Conservation (phyloP, 2,113 vertebrate species). For the Calyptomena viridis region DNA sequence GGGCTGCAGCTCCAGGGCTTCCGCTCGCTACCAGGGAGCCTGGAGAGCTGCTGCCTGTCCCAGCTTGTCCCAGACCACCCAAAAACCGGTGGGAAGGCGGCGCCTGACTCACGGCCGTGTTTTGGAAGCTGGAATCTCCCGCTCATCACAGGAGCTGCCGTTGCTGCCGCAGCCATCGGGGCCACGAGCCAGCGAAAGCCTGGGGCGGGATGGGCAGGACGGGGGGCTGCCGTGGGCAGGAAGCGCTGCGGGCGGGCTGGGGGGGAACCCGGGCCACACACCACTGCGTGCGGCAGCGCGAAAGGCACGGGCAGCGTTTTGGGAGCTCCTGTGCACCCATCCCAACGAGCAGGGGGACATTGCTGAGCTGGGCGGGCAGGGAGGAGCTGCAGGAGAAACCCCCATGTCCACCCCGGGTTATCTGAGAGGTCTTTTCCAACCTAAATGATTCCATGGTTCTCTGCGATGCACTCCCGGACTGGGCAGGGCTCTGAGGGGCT, state of each 20-base stretch:
- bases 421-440: background rate
- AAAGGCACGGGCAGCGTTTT: background rate
- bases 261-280: background rate
- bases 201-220: background rate
- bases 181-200: background rate
- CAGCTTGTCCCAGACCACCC: conserved; percentile 50
- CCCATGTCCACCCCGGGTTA: fast-evolving
- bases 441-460: background rate
- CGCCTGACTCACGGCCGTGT: conserved; percentile 23
- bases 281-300: background rate
- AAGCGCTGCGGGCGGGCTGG: background rate
- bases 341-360: background rate
- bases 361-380: background rate
- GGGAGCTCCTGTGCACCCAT: background rate
- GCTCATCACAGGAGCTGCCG: background rate
- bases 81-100: conserved; percentile 1
- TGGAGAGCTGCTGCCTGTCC: conserved; percentile 3
- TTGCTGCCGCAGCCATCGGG: background rate
- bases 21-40: background rate
- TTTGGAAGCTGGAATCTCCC: conserved; percentile 18
- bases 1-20: background rate
- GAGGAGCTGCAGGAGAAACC: background rate
- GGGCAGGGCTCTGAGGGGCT: background rate
- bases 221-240: background rate
- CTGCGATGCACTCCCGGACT: background rate